Evolutionary conservation across 2,888 invertebrate species (phyloP), one percentile per base, ranked within the genome.

Genomic region (Scaptomyza polygonia): DNA sequence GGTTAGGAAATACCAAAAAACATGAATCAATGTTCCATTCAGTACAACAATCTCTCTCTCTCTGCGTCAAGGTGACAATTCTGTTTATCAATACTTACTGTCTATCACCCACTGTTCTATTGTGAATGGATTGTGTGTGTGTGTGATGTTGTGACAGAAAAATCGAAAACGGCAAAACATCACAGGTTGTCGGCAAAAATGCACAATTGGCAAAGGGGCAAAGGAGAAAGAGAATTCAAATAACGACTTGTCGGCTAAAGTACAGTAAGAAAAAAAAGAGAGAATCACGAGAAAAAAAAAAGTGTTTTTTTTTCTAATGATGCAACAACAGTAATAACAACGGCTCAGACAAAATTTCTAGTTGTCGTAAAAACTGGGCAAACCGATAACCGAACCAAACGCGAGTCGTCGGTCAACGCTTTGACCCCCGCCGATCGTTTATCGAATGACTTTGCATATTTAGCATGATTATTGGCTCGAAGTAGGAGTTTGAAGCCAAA

Each of bases 381-480:
- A 4, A 18, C n/a, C 27, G 27, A 36, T 40, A 29, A 32, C 32
- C 14, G 40, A 56, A 27, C 18, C 9, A 12, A 29, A 40, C 45
- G 25, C 25, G 53, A 49, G 39, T 36, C 44, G 43, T 40, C 32
- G 62, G 69, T 39, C 53, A 64, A 64, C 72, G 66, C 80, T 83
- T 80, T 88, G 88, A 88, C 84, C 77, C 76, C 76, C 78, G 76
- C 67, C 84, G 88, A 87, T 84, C 88, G 86, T 78, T 87, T 81
- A 88, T 88, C 82, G 83, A 79, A 89, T 90, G 90, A 90, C 90
- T 89, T 86, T 89, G 90, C 90, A 90, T 88, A 88, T 90, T 89
- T 86, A 72, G 75, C 68, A 75, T 78, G 86, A 83, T 84, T 84
- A 89, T 90, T 90, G 88, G 89, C 84, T 78, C 48, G 12, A 34